phyloP scores from a whole-genome alignment of 2,797 vertebrate genomes.

The Mastacembelus armatus region DNA sequence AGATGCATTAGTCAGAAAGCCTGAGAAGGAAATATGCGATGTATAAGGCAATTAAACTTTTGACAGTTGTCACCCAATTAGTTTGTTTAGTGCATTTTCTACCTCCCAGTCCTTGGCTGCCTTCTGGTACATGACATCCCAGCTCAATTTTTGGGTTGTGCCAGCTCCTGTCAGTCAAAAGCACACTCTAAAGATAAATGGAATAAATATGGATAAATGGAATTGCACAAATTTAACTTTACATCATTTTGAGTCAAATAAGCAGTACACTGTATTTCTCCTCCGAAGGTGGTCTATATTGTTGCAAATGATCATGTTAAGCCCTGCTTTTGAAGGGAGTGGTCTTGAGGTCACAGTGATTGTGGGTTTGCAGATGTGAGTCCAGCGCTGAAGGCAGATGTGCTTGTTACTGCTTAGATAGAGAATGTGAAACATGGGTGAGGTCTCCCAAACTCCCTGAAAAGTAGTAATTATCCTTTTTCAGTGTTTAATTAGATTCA shows the following conservation, averaged over 20 bases:
- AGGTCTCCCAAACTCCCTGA: constrained; percentile 60
- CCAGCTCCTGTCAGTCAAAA: no score
- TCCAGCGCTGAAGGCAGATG: constrained; percentile 62
- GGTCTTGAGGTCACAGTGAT: constrained; percentile 64
- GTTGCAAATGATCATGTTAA: constrained; percentile 54
- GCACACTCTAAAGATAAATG: no score
- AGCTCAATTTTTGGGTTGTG: constrained; percentile 17
- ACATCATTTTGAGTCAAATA: constrained; percentile 10
- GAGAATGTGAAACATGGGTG: constrained; percentile 69
- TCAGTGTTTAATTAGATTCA: constrained; percentile 76
- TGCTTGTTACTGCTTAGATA: constrained; percentile 60
- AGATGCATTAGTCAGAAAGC: constrained; percentile 12
- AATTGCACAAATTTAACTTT: constrained; percentile 2
- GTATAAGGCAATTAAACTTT: neutral
- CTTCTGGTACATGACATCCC: constrained; percentile 12
- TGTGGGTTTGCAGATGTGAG: constrained; percentile 61
- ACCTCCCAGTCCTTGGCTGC: constrained; percentile 44
- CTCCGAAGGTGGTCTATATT: constrained; percentile 69
- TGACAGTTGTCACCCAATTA: constrained; percentile 5
- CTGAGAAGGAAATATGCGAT: constrained; percentile 5
- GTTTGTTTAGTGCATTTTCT: constrained; percentile 32
- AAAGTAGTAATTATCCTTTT: constrained; percentile 72
- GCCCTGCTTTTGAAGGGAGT: constrained; percentile 67
- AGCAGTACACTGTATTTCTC: constrained; percentile 18
- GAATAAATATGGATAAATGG: no score